Base-by-base conservation (phyloP, 2,888 invertebrate genomes). In the Cerastoderma edule region DNA sequence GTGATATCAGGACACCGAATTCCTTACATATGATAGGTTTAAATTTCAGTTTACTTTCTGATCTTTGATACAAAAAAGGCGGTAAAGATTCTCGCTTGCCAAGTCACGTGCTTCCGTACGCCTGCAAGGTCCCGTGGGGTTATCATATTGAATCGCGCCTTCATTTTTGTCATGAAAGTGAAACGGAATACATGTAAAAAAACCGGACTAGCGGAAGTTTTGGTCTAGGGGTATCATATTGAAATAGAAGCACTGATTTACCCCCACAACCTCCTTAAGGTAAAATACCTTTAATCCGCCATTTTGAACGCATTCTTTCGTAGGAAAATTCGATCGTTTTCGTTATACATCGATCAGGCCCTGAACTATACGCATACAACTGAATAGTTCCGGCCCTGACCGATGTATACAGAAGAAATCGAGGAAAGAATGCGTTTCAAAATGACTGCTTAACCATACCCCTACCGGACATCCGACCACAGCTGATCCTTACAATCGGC, bases 131-230 rank as follows among this genome's bases (percentile, higher is more conserved):
- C 60, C 22, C 10, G 22, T 19, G 60, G 24, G 60, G 60, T 60
- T 60, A 60, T 60, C 60, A 22, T 27, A n/a, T 39, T 39, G 60
- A 60, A 60, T 60, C 60, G 60, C 60, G 60, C 60, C 60, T 60
- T 39, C 35, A 39, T 39, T 60, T 60, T 60, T 60, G 60, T 35
- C 60, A 39, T 24, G 39, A 60, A 39, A 60, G 60, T 60, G 60
- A 60, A 60, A 60, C 10, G 39, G 27, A 24, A 16, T 5, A 60
- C 24, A 35, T 24, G 27, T 24, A 53, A 27, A 24, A 50, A 50
- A 6, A n/a, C 10, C 22, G 22, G 50, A 53, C n/a, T n/a, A n/a
- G n/a, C n/a, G n/a, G n/a, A n/a, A n/a, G n/a, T n/a, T n/a, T n/a
- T n/a, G n/a, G n/a, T n/a, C n/a, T n/a, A n/a, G n/a, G n/a, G n/a